phyloP scores from a whole-genome alignment of 92 coral and sea anemone genomes.

The Virgularia gustaviana region DNA sequence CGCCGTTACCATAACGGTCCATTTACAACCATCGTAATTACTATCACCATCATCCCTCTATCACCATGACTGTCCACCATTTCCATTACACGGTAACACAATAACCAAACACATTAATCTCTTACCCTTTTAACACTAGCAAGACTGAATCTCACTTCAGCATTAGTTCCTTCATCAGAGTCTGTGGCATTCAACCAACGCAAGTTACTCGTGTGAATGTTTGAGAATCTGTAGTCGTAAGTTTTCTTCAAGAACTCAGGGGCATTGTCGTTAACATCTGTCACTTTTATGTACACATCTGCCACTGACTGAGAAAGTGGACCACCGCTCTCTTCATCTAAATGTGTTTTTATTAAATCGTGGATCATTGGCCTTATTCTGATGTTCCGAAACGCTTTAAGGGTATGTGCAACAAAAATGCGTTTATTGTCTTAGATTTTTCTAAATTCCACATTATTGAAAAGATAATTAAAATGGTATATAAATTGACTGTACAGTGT shows the following conservation, averaged over 20 bases:
- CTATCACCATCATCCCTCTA: background rate
- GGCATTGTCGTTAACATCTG: conserved; percentile 82
- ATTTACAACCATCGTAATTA: background rate
- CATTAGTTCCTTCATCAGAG: conserved; percentile 68
- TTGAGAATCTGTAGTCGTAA: conserved; percentile 57
- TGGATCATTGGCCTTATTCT: background rate
- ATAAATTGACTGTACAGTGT: too few species aligned
- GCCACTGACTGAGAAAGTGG: conserved; percentile 59
- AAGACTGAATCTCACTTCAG: conserved; percentile 68
- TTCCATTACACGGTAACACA: background rate
- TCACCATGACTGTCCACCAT: background rate
- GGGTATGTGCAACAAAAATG: too few species aligned
- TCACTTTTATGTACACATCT: conserved; percentile 60
- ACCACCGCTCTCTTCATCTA: conserved; percentile 58
- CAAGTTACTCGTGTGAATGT: conserved; percentile 45
- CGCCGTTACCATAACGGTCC: background rate
- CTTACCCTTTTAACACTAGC: conserved; percentile 73
- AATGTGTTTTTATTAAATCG: background rate
- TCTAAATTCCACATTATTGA: too few species aligned
- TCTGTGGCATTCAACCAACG: conserved; percentile 69
- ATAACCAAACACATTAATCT: background rate
- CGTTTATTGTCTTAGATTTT: too few species aligned
- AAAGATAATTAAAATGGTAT: too few species aligned
- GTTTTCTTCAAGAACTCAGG: conserved; percentile 56
- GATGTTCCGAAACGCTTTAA: too few species aligned